phyloP scores from a whole-genome alignment of 2,797 vertebrate genomes.

The Psittacula derbiana region DNA sequence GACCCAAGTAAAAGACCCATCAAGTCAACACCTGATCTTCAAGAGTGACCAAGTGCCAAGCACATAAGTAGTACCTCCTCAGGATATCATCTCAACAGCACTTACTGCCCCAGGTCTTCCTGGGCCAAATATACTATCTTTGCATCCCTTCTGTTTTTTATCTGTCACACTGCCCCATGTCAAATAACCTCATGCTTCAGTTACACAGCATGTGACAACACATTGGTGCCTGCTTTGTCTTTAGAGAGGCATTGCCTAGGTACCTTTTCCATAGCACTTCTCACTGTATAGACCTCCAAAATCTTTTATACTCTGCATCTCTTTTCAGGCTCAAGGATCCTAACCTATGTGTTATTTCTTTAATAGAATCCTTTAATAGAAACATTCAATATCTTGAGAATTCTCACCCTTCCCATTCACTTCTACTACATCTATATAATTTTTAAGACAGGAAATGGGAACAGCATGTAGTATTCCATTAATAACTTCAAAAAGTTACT shows the following conservation, averaged over 20 bases:
- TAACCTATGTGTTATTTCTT: neutral
- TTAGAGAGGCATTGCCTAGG: neutral
- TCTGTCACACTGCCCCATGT: neutral
- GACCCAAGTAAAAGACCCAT: neutral
- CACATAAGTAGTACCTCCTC: neutral
- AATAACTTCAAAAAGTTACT: neutral
- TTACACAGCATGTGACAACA: accelerated
- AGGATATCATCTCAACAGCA: neutral
- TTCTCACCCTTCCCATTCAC: neutral
- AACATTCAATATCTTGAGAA: neutral
- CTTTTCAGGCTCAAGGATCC: neutral
- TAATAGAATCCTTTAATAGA: neutral
- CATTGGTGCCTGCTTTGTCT: neutral
- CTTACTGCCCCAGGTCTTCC: neutral
- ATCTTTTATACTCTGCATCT: neutral
- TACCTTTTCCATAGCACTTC: neutral
- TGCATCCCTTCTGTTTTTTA: neutral
- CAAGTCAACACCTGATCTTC: neutral
- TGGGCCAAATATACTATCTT: neutral
- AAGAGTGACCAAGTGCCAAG: neutral
- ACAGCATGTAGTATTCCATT: neutral
- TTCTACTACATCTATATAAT: neutral
- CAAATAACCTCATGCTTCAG: neutral
- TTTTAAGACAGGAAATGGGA: neutral
- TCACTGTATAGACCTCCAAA: neutral